These are phyloP conservation scores for Tragopan temminckii DNA, from an alignment of 2,797 vertebrate genomes.

Conservation along the genomic window DNA sequence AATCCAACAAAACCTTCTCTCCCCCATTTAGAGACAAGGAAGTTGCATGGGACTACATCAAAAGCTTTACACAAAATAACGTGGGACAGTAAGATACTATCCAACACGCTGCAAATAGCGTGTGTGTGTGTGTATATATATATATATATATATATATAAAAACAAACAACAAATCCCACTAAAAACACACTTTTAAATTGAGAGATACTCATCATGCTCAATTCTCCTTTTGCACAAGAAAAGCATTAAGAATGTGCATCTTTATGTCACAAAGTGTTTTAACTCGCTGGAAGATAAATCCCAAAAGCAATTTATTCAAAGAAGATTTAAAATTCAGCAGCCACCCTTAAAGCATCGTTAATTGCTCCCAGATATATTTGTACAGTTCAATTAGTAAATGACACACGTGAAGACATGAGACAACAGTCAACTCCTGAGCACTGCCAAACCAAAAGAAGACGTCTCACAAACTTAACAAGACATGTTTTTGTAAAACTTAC, in stretches of 20 bases:
- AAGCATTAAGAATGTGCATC: not conserved
- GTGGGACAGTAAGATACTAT: not conserved
- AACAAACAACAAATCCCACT: not conserved
- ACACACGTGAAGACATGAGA: slow-evolving; percentile 34
- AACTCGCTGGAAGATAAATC: not conserved
- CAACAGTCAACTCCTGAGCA: slow-evolving; percentile 7
- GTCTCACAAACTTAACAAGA: slow-evolving; percentile 8
- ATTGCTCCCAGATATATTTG: slow-evolving; percentile 35
- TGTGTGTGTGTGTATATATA: no score
- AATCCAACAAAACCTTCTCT: not conserved
- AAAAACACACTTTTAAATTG: not conserved
- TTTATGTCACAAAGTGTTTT: not conserved
- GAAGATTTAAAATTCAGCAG: slow-evolving; percentile 21
- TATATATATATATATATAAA: no score
- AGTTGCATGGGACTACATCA: not conserved
- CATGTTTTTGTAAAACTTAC: not conserved
- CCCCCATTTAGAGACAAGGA: not conserved
- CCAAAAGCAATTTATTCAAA: not conserved
- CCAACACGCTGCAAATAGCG: not conserved
- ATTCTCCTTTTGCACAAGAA: not conserved
- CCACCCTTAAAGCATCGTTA: not conserved
- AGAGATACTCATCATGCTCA: not conserved
- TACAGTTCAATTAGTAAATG: slow-evolving; percentile 55
- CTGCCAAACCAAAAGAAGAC: slow-evolving; percentile 33
- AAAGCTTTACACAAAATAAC: not conserved